Base-by-base conservation (phyloP, 1,140 invertebrate genomes). In the Drosophila quadrilineata region DNA sequence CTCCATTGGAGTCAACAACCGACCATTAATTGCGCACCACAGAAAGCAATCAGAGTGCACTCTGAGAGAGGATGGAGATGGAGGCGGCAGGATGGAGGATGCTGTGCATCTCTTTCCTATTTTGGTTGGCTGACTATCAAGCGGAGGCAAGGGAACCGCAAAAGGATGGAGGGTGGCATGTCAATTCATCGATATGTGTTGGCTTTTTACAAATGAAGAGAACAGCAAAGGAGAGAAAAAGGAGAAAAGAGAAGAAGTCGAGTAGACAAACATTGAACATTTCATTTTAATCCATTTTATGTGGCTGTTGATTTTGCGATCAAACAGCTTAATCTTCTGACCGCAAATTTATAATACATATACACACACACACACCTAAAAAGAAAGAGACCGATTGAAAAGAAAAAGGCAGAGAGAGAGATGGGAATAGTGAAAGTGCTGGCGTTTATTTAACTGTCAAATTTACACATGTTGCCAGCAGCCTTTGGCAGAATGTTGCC, bases 271-370 rank as follows among this genome's bases (percentile, higher is more conserved):
- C n/a, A 33, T 10, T 26, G 54, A 52, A 63, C 64, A 73, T 73
- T 84, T 77, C 58, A 84, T 66, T 82, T 76, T 73, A 76, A 84
- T 84, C 77, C 60, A 48, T 84, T 82, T 82, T 76, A 76, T 82
- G 72, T 63, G 77, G 73, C 77, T 73, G 73, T 84, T 76, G 69
- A 82, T 84, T 84, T 84, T 84, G 69, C 77, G 79, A 84, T 84
- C 77, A 84, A 84, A 73, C 69, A 76, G 73, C 77, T 82, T 76
- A 82, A 82, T 84, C 77, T 76, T 70, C 67, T 52, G 52, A 71
- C 77, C 77, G 76, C 76, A 82, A 75, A 82, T 75, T 72, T 69
- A 82, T 69, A 69, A 41, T 72, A 59, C 52, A 57, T 53, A 66
- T 24, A 10, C 24, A 21, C 9, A 33, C n/a, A 29, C 17, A 14